Evolutionary conservation across 2,113 vertebrate genomes (phyloP), one percentile per base, ranked within the genome.

Genomic region (Clinocottus analis): DNA sequence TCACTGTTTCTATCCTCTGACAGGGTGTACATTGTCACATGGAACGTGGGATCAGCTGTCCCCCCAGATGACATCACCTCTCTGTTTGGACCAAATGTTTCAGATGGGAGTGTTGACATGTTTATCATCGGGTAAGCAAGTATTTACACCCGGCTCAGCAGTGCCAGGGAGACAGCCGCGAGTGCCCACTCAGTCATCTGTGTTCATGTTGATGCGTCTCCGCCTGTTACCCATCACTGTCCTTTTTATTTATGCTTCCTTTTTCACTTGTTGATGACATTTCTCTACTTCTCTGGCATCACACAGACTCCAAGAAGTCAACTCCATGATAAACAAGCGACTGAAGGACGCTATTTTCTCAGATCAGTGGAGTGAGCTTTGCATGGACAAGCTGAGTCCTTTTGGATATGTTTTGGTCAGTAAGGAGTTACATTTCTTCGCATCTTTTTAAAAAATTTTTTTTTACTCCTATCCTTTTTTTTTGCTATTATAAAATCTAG

Each of bases 331-430:
- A 87, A 99, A 97, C 93, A 97, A 98, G 88, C 92, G 97, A 33
- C 95, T 99, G 85, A 99, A 99, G 90, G 98, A 99, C 37, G 98
- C 92, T 29, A 96, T 99, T n/a, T 99, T 99, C 86, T 97, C 96
- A 0, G 98, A 99, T 90, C 97, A 98, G 90, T 99, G 98, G 98
- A 99, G 96, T 0, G 97, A 99, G 79, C 95, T 96, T 31, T 99
- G 97, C 91, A 99, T 99, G 97, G 98, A 99, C 71, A 95, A 96
- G 0, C 93, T 99, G 75, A 96, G 96, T 61, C 96, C 95, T 17
- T 98, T 96, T 83, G 96, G 97, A 92, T 99, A 99, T 3, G 95
- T 99, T 83, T 90, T 98, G 96, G 98, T 99, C 93, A 94, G 92
- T 91, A 19, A 45, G 2, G 35, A 17, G 23, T 72, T 63, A 21